Evolutionary conservation across 2,888 invertebrate genomes (phyloP), one percentile per base, ranked within the genome.

Genomic region (Drosophila mimetica): DNA sequence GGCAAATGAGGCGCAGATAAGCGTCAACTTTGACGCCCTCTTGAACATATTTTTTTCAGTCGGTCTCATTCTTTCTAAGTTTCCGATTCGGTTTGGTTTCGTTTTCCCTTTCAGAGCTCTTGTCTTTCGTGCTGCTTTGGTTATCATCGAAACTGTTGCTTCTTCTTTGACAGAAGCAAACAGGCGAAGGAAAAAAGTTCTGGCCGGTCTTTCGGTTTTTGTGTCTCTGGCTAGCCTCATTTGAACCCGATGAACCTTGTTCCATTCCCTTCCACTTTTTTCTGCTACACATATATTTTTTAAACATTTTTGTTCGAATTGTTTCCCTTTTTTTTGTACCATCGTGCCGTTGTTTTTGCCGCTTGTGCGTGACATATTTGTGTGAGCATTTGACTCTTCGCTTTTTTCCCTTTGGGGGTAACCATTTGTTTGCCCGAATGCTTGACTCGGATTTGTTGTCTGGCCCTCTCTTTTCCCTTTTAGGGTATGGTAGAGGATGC

Each of bases 1-100:
- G 86, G 84, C 80, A 82, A 82, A 82, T 82, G 86, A 83, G 86
- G 76, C 81, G 78, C 72, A 86, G 81, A 82, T 82, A 82, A 82
- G 81, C 84, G 76, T 74, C 80, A 86, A 86, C 80, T 82, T 80
- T 83, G 86, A 83, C 78, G 80, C 86, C 75, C 67, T 67, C 67
- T 67, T 53, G 60, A 48, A 41, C 70, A 55, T 55, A 53, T 66
- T 54, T 66, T 66, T 65, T 47, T 48, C 39, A 48, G 42, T 44
- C 37, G 42, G 57, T 48, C 30, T 55, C 36, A 28, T 42, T 55
- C 22, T n/a, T 55, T 66, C 54, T 55, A 11, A 58, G 58, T 48
- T 48, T 46, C 28, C 13, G 34, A 32, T 60, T 59, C 59, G 16
- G 60, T 46, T 44, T 37, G 36, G 34, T 18, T 58, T 37, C 42